phyloP scores from a whole-genome alignment of 1,140 invertebrate genomes.

The Polyergus mexicanus region DNA sequence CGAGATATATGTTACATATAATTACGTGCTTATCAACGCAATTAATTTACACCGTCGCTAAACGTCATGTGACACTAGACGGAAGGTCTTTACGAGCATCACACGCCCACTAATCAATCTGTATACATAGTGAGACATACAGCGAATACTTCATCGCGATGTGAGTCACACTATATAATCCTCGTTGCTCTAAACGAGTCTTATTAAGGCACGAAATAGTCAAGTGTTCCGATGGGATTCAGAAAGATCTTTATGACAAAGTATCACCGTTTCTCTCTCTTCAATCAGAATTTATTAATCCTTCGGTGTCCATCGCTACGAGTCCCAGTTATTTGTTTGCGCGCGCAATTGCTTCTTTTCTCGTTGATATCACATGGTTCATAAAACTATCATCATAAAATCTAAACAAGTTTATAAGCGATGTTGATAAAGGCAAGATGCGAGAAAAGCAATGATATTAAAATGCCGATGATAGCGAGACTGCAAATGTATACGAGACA shows the following conservation, averaged over 20 bases:
- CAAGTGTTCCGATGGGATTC: slow-evolving; percentile 39
- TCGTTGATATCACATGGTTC: background rate
- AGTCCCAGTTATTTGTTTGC: background rate
- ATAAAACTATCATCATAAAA: background rate
- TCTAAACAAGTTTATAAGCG: background rate
- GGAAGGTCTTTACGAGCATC: slow-evolving; percentile 41
- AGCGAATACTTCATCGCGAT: slow-evolving; percentile 6
- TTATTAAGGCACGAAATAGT: slow-evolving; percentile 26
- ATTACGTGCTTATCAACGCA: slow-evolving; percentile 49
- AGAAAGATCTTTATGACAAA: slow-evolving; percentile 15
- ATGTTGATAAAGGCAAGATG: background rate
- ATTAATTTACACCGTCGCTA: slow-evolving; percentile 51
- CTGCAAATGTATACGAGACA: background rate
- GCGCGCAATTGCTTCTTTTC: background rate
- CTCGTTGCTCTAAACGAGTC: slow-evolving; percentile 29
- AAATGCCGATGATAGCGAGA: too few relatives aligned
- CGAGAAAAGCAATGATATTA: too few relatives aligned
- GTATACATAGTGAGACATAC: background rate
- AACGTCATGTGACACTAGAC: slow-evolving; percentile 15
- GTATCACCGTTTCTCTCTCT: background rate
- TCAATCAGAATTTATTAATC: slow-evolving; percentile 28
- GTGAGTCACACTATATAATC: background rate
- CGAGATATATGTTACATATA: slow-evolving; percentile 8
- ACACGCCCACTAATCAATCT: slow-evolving; percentile 34
- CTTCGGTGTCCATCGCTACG: background rate